Percentiles rank a stretch among this genome's conserved stretches.
These are phyloP conservation scores for Molothrus ater DNA, from an alignment of 2,797 vertebrate genomes.

Conservation along the genomic window DNA sequence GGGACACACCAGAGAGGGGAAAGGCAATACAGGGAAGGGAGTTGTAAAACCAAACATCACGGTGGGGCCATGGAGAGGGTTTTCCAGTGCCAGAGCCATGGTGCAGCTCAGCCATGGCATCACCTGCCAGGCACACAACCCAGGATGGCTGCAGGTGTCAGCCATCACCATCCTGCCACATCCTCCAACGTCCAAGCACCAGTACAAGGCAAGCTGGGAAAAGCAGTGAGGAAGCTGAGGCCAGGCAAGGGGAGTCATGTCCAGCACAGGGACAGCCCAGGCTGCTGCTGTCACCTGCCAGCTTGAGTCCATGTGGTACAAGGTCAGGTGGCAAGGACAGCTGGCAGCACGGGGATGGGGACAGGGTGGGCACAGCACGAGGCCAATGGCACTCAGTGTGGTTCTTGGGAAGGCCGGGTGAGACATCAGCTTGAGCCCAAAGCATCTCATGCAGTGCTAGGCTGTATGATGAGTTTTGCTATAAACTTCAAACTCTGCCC, in stretches of 20 bases:
- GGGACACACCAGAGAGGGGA: background rate
- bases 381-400: rapidly evolving
- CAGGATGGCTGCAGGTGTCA: background rate
- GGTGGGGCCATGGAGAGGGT: background rate
- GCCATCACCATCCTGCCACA: background rate
- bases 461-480: background rate
- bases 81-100: background rate
- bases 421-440: background rate
- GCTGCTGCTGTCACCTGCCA: background rate
- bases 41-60: background rate
- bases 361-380: rapidly evolving
- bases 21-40: background rate
- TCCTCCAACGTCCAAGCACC: background rate
- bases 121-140: background rate
- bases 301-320: background rate
- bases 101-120: rapidly evolving
- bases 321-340: background rate
- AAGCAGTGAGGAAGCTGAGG: background rate
- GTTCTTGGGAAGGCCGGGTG: background rate
- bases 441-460: background rate
- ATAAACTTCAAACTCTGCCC: background rate
- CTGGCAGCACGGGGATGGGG: background rate
- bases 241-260: background rate
- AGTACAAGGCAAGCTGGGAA: background rate
- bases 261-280: background rate